phyloP scores from a whole-genome alignment of 2,888 invertebrate genomes.

The Brachylomia viminalis region DNA sequence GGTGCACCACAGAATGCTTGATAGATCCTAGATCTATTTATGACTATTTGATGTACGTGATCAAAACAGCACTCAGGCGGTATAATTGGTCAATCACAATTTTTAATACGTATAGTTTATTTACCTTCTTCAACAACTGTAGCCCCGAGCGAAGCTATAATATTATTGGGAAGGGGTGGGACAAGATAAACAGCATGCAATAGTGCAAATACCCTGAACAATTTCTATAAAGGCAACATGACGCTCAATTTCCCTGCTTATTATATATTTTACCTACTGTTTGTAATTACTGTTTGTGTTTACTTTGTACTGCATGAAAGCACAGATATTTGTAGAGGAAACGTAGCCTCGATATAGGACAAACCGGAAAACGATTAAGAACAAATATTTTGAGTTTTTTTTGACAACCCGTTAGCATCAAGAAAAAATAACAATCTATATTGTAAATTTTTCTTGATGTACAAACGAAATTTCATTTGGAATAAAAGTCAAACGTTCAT shows the following conservation, averaged over 20 bases:
- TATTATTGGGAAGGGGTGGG: background rate
- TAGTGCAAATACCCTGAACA: background rate
- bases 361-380: background rate
- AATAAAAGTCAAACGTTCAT: slow-evolving; percentile 4
- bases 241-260: background rate
- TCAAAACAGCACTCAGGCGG: no score
- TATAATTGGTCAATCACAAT: background rate
- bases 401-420: background rate
- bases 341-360: no score
- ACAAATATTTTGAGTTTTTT: background rate
- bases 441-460: no score
- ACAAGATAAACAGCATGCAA: background rate
- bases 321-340: background rate
- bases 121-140: background rate
- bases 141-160: background rate
- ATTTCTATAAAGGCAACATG: background rate
- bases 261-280: background rate
- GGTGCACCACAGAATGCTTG: background rate
- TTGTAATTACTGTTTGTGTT: background rate
- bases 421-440: background rate
- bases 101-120: background rate
- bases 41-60: background rate
- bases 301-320: background rate
- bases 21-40: background rate
- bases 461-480: slow-evolving; percentile 1